phyloP scores from a whole-genome alignment of 2,113 vertebrate species.

The Pseudonaja textilis region DNA sequence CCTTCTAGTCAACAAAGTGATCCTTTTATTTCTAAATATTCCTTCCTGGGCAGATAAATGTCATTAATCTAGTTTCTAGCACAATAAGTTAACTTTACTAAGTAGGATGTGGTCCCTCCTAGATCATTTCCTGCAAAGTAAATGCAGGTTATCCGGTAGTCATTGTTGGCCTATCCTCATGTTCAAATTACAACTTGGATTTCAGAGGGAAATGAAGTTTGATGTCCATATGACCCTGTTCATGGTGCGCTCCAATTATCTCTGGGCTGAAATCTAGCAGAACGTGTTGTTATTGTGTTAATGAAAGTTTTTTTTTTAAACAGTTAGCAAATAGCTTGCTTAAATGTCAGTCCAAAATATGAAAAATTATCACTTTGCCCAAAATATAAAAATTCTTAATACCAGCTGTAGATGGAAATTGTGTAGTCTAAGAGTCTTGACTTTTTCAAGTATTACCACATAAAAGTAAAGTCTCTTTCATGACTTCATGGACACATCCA shows the following conservation, averaged over 20 bases:
- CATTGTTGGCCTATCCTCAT: background rate
- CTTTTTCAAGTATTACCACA: background rate
- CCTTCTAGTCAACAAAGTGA: conserved; percentile 5
- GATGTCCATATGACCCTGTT: background rate
- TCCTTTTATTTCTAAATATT: conserved; percentile 7
- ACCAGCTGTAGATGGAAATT: background rate
- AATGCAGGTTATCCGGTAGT: conserved; percentile 19
- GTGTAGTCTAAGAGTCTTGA: background rate
- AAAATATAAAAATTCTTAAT: background rate
- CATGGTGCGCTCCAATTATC: background rate
- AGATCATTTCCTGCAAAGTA: conserved; percentile 26
- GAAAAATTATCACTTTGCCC: background rate
- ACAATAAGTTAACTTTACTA: conserved; percentile 9
- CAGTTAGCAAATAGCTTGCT: background rate
- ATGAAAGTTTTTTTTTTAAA: background rate
- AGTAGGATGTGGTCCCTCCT: conserved; percentile 36
- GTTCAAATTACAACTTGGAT: conserved; percentile 11
- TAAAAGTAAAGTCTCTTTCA: background rate
- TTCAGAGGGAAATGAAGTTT: conserved; percentile 16
- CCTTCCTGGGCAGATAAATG: background rate
- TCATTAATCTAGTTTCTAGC: conserved; percentile 11
- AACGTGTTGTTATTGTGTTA: background rate
- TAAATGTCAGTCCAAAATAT: background rate
- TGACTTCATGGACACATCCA: background rate
- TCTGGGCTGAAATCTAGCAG: background rate